Percentiles rank a stretch among this genome's conserved stretches.
Evolutionary conservation across 1,140 invertebrate genomes (phyloP).

Genomic region (Drosophila saltans): DNA sequence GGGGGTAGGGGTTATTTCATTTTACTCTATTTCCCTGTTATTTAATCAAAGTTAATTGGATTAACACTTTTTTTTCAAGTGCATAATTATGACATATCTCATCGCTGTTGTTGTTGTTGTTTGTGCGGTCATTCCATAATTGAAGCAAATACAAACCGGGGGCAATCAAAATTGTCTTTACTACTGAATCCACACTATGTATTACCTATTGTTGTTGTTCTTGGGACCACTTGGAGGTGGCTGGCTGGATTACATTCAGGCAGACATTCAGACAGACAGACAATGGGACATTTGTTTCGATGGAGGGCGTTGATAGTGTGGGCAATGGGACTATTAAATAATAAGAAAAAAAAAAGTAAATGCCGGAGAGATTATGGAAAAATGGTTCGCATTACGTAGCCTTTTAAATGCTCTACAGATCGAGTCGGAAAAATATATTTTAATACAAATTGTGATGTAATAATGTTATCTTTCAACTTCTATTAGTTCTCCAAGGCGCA

Average conservation of each 20-base stretch:
- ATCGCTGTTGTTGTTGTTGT: constrained; percentile 13
- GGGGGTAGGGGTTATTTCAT: background rate
- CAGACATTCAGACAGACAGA: constrained; percentile 25
- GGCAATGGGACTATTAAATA: constrained; percentile 17
- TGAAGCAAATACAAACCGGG: constrained; percentile 44
- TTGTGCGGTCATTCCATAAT: constrained; percentile 52
- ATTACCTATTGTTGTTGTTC: constrained; percentile 33
- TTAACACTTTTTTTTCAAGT: constrained; percentile 64
- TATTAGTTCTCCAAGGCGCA: too few species aligned
- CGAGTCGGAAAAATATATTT: too few species aligned
- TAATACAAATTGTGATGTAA: too few species aligned
- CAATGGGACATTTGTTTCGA: constrained; percentile 52
- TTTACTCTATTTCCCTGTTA: constrained; percentile 48
- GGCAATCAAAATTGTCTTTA: constrained; percentile 39
- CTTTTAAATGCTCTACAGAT: background rate
- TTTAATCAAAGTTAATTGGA: constrained; percentile 69
- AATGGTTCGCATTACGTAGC: background rate
- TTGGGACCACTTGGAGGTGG: constrained; percentile 3
- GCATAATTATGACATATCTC: constrained; percentile 65
- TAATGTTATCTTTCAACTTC: too few species aligned
- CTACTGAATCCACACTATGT: background rate
- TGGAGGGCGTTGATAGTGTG: constrained; percentile 51
- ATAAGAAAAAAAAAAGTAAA: constrained; percentile 14
- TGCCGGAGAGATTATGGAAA: background rate
- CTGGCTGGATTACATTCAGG: background rate